Evolutionary conservation across 2,113 vertebrate genomes (phyloP), one percentile per base, ranked within the genome.

Genomic region (Strix aluco): DNA sequence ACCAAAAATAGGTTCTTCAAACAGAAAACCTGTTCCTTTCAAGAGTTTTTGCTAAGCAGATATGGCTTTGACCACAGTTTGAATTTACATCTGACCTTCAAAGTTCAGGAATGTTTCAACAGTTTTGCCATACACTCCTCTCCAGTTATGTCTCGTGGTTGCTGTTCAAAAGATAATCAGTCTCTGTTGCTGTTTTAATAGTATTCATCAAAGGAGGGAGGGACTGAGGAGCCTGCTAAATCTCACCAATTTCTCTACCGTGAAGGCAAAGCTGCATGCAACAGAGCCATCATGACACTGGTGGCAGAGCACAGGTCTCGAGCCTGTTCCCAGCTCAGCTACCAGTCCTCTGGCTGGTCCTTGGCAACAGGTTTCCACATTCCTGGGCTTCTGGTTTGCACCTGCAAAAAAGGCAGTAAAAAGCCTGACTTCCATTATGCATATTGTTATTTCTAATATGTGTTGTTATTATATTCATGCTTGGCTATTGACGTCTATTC

Each of bases 231-330:
- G 8, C 32, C 21, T 77, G 23, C 26, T 80, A 23, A 80, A 66
- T 58, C n/a, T 67, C 49, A 72, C 30, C 5, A 18, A 1, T 67
- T 75, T 52, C 58, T 90, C 32, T 72, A 30, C 42, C 23, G 0
- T 13, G 14, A 73, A 58, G 70, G 54, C n/a, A 86, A 69, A 82
- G 11, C 36, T 52, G 47, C 23, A 73, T 2, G 14, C 49, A 81
- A 40, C 32, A 62, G 30, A 79, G 44, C 34, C 30, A 42, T 26
- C 30, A 20, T 0, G 6, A 59, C 32, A 15, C 0, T 0, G 5
- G 42, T 46, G 44, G 19, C 49, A n/a, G 38, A 63, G 22, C n/a
- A 38, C 32, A 58, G 49, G 14, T 15, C 19, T 54, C 54, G 26
- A 67, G 10, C 13, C 67, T 71, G 27, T 88, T 88, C 21, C 21